Base-by-base conservation (phyloP, 2,888 invertebrate species). In the Meliscaeva auricollis region DNA sequence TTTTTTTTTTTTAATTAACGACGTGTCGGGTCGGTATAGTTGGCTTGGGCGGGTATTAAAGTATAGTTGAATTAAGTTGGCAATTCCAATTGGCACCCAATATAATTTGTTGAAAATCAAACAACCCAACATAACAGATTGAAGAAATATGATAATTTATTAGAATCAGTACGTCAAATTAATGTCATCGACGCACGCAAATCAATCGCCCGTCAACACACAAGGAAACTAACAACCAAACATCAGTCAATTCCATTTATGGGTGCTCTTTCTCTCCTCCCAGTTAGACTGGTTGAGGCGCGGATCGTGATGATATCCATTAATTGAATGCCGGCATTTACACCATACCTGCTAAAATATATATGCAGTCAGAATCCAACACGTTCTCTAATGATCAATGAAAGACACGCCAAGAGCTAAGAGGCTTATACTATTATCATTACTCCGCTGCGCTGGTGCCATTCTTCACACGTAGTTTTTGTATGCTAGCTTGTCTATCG, bases 321-420 rank as follows among this genome's bases (percentile, higher is more conserved):
- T 81, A 54, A 85, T 73, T 62, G 72, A 77, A 50, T 80, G 69
- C 76, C 68, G 73, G 76, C 73, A 26, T 64, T 54, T 35, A 46
- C n/a, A 26, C 52, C 9, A 7, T 38, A 38, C 46, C 54, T 66
- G 58, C 72, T 26, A 3, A 1, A 44, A 44, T 9, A 13, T 17
- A 11, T 20, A 72, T 41, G 17, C 48, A 73, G 17, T 9, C 46
- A 46, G 64, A 64, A 70, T 74, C 64, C 74, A 70, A 80, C 81
- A 81, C 81, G 81, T 81, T 85, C 85, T 81, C 81, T 76, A 81
- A 69, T 77, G 84, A 85, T 85, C 80, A 80, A 80, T 76, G 80
- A 70, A 84, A 70, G 83, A 46, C 38, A 13, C 60, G 60, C 72
- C 38, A 54, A 62, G 52, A 84, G 46, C 69, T 69, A 58, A 77